Evolutionary conservation across 1,140 invertebrate genomes (phyloP).

Genomic region (Manduca sexta): DNA sequence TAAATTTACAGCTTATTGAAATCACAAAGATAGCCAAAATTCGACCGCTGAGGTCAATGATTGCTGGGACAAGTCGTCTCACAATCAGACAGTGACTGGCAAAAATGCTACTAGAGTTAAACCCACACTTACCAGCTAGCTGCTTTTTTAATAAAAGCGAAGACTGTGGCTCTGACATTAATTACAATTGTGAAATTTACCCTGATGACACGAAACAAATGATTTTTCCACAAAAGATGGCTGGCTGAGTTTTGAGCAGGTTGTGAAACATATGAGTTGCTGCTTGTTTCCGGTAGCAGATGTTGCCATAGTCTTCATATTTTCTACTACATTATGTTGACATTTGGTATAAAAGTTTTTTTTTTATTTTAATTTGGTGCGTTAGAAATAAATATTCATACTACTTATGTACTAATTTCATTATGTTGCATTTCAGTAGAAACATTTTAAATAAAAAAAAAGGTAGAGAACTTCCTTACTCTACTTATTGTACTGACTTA

Average conservation of each 20-base stretch:
- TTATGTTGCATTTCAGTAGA: too few species aligned
- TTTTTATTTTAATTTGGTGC: too few species aligned
- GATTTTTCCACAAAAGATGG: constrained; percentile 76
- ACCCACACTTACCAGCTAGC: constrained; percentile 85
- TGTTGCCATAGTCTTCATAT: constrained; percentile 36
- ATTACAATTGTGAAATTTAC: constrained; percentile 80
- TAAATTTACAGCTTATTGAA: constrained; percentile 13
- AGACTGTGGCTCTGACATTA: constrained; percentile 96
- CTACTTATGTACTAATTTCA: background rate
- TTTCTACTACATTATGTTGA: background rate
- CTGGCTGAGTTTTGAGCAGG: constrained; percentile 73
- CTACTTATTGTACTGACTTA: too few species aligned
- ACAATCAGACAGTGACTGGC: constrained; percentile 40
- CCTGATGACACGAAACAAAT: constrained; percentile 76
- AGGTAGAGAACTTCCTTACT: too few species aligned
- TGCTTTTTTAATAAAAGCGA: constrained; percentile 95
- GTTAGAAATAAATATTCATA: background rate
- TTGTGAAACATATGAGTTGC: constrained; percentile 72
- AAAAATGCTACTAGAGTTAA: constrained; percentile 29
- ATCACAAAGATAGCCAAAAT: constrained; percentile 48
- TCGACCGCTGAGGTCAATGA: constrained; percentile 66
- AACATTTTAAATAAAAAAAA: background rate
- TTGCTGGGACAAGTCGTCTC: constrained; percentile 47
- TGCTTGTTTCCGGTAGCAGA: constrained; percentile 58
- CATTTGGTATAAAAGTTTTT: too few species aligned